These are phyloP conservation scores for Tangara arthus DNA, from an alignment of 2,797 vertebrate genomes.

Conservation along the genomic window DNA sequence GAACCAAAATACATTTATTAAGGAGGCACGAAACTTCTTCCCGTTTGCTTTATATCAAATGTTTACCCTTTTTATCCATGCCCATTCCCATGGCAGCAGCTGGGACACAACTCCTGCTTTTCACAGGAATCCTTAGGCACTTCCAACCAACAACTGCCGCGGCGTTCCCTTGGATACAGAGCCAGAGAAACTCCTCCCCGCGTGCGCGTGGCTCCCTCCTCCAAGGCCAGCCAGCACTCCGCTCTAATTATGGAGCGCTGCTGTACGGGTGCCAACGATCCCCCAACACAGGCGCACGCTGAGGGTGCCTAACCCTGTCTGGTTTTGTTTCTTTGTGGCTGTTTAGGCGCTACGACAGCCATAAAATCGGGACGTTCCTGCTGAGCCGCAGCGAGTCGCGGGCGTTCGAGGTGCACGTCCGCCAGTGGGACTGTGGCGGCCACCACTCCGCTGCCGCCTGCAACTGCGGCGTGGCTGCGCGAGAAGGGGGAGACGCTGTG, in stretches of 20 bases:
- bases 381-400: slow-evolving; percentile 68
- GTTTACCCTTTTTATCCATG: slow-evolving; percentile 50
- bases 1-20: slow-evolving; percentile 51
- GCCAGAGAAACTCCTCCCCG: background rate
- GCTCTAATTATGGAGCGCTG: background rate
- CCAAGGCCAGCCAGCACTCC: background rate
- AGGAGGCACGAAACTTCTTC: slow-evolving; percentile 23
- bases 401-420: slow-evolving; percentile 76
- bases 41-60: slow-evolving; percentile 56
- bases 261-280: background rate
- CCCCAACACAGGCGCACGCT: background rate
- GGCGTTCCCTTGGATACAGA: background rate
- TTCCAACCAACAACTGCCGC: background rate
- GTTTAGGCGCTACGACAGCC: slow-evolving; percentile 77
- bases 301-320: background rate
- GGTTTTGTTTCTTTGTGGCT: background rate
- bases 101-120: background rate
- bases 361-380: slow-evolving; percentile 78
- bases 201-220: background rate
- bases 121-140: slow-evolving; percentile 6
- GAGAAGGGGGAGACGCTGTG: slow-evolving; percentile 72
- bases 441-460: slow-evolving; percentile 71
- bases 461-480: slow-evolving; percentile 72
- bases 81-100: slow-evolving; percentile 59
- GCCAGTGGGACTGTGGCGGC: slow-evolving; percentile 81